Conservation (phyloP, 2,888 invertebrate genomes). For the Ornithoptera priamus region DNA sequence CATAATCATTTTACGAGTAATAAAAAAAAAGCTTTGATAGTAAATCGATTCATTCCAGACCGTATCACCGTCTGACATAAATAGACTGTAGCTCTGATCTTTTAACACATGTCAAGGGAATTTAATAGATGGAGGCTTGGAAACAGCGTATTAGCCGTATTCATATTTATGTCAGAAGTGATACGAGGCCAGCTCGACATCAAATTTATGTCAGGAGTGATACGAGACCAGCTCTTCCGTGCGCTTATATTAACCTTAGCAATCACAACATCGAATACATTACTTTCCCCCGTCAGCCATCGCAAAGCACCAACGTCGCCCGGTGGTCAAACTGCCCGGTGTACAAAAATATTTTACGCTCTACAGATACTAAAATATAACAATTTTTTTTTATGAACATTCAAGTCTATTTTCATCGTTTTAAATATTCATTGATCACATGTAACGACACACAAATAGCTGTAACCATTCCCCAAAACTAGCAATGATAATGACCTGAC, state of each 20-base stretch:
- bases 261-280: constrained; percentile 59
- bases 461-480: background rate
- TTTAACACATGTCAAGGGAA: background rate
- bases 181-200: constrained; percentile 9
- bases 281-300: constrained; percentile 45
- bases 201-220: constrained; percentile 27
- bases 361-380: constrained; percentile 16
- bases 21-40: no score
- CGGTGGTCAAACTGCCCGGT: constrained; percentile 66
- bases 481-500: constrained; percentile 1
- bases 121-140: background rate
- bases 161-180: constrained; percentile 27
- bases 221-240: constrained; percentile 26
- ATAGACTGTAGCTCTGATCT: no score
- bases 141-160: background rate
- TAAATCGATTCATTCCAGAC: no score
- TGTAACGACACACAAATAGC: background rate
- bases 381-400: background rate
- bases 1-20: no score
- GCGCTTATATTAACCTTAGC: constrained; percentile 38
- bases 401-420: background rate
- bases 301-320: constrained; percentile 72
- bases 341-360: constrained; percentile 51
- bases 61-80: background rate
- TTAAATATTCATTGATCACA: background rate